These are phyloP conservation scores for Branchinecta sandiegonensis DNA, from an alignment of 2,888 invertebrate genomes.

Conservation along the genomic window DNA sequence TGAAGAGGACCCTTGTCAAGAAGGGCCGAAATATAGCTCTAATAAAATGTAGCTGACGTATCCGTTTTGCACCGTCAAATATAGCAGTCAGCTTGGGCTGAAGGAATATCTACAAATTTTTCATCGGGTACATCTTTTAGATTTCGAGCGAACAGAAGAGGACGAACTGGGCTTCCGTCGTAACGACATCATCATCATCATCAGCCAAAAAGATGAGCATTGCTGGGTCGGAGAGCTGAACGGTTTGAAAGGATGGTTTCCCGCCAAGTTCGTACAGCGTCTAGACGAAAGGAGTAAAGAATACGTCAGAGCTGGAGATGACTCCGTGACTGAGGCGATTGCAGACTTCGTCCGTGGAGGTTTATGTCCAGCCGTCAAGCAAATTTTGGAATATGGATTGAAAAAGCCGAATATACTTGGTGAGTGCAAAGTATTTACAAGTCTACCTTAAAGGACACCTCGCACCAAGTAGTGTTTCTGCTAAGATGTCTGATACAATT, in stretches of 20 bases:
- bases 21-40: too few relatives aligned
- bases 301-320: slow-evolving; percentile 87
- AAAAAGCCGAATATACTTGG: slow-evolving; percentile 70
- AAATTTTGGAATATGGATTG: slow-evolving; percentile 88
- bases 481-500: too few relatives aligned
- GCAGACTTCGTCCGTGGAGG: slow-evolving; percentile 91
- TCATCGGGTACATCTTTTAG: too few relatives aligned
- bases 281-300: slow-evolving; percentile 87
- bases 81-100: too few relatives aligned
- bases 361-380: slow-evolving; percentile 80
- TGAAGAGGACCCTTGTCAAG: too few relatives aligned
- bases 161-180: slow-evolving; percentile 96
- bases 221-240: slow-evolving; percentile 97
- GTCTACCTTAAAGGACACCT: too few relatives aligned
- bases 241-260: slow-evolving; percentile 54
- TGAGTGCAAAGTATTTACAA: slow-evolving; percentile 26
- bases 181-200: slow-evolving; percentile 94
- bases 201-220: slow-evolving; percentile 93
- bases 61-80: too few relatives aligned
- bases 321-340: slow-evolving; percentile 88
- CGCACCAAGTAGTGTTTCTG: too few relatives aligned
- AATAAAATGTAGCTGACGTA: too few relatives aligned
- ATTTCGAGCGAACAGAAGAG: slow-evolving; percentile 94
- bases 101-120: too few relatives aligned
- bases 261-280: slow-evolving; percentile 70